phyloP scores from a whole-genome alignment of 1,140 invertebrate genomes.

The Drosophila jambulina region DNA sequence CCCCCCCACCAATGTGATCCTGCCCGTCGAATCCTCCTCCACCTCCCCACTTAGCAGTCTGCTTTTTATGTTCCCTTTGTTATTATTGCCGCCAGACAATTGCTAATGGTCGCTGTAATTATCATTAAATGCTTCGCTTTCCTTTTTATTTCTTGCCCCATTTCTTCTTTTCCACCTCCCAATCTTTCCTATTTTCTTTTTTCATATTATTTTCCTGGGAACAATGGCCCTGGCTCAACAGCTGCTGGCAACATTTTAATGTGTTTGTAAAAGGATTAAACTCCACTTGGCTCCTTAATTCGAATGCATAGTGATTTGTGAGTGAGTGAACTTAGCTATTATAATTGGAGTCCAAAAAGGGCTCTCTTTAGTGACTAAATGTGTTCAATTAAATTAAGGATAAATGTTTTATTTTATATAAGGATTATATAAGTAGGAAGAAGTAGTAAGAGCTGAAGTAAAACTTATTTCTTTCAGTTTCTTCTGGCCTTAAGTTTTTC shows the following conservation, averaged over 20 bases:
- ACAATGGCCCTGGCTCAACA: conserved; percentile 44
- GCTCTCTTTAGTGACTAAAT: not conserved
- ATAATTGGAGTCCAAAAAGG: not conserved
- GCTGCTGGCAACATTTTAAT: conserved; percentile 56
- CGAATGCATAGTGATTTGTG: conserved; percentile 36
- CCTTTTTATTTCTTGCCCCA: conserved; percentile 23
- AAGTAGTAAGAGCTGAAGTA: not conserved
- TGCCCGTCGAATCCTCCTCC: conserved; percentile 1
- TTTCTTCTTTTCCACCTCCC: conserved; percentile 12
- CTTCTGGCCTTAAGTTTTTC: not conserved
- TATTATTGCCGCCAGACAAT: conserved; percentile 75
- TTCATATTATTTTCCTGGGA: conserved; percentile 3
- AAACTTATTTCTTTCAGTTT: not conserved
- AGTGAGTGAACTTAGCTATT: not conserved
- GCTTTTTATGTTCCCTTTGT: conserved; percentile 62
- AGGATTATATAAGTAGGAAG: no score
- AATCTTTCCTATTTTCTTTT: conserved; percentile 9
- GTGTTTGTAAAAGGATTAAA: conserved; percentile 60
- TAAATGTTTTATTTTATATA: not conserved
- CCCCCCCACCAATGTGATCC: not conserved
- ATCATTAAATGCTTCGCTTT: conserved; percentile 68
- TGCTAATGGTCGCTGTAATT: conserved; percentile 76
- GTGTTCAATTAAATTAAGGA: not conserved
- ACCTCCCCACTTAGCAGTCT: conserved; percentile 35
- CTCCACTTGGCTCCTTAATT: conserved; percentile 50